phyloP scores from a whole-genome alignment of 2,888 invertebrate species.

The Polia nebulosa region DNA sequence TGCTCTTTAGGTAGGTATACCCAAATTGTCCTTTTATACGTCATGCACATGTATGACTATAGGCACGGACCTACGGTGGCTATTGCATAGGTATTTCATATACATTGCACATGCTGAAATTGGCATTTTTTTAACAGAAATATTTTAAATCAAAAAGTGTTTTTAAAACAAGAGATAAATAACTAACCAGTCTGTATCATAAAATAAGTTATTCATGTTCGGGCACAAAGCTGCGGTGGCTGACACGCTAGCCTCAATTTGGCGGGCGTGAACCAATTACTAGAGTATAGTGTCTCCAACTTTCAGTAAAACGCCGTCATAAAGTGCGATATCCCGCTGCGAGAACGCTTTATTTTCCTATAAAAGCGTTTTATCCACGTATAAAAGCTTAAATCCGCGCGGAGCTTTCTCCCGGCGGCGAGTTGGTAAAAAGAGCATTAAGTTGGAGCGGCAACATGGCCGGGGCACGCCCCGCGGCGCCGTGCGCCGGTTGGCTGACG shows the following conservation, averaged over 20 bases:
- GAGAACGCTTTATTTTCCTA: constrained; percentile 90
- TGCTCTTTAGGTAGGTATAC: neutral
- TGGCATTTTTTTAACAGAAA: constrained; percentile 12
- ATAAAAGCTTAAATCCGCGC: constrained; percentile 91
- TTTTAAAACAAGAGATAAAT: constrained; percentile 40
- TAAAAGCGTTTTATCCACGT: constrained; percentile 91
- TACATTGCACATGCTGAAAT: constrained; percentile 10
- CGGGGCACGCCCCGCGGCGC: constrained; percentile 84
- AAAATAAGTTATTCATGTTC: constrained; percentile 53
- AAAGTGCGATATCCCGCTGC: constrained; percentile 89
- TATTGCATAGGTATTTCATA: neutral
- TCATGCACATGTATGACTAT: neutral
- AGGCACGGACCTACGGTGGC: neutral
- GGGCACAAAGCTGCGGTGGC: constrained; percentile 56
- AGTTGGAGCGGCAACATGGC: constrained; percentile 84
- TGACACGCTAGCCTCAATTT: constrained; percentile 79
- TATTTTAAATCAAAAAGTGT: constrained; percentile 13
- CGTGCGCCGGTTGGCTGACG: constrained; percentile 74
- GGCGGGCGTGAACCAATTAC: constrained; percentile 85
- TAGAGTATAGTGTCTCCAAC: constrained; percentile 86
- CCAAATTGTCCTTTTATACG: neutral
- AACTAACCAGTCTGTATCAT: constrained; percentile 45
- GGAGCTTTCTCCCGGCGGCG: constrained; percentile 89
- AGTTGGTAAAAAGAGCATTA: constrained; percentile 89
- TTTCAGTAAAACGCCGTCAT: constrained; percentile 89